Evolutionary conservation across 2,797 vertebrate genomes (phyloP).

Genomic region (Sebastolobus altivelis): DNA sequence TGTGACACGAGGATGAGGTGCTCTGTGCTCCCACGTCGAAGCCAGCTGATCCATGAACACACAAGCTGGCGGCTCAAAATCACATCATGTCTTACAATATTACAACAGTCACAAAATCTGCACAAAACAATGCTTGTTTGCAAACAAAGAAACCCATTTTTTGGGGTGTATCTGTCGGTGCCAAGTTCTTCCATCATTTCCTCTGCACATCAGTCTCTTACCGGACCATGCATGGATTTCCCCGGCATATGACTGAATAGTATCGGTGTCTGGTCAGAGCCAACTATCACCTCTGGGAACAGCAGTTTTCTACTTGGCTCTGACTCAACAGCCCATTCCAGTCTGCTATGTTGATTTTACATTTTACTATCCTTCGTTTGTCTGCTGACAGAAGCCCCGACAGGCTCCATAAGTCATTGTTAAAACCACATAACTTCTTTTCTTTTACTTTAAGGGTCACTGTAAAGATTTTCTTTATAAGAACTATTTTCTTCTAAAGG

Average conservation of each 20-base stretch:
- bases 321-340: slow-evolving; percentile 26
- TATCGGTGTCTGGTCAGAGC: slow-evolving; percentile 26
- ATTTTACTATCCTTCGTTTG: slow-evolving; percentile 40
- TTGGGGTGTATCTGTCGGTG: background rate
- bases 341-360: slow-evolving; percentile 39
- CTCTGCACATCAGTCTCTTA: slow-evolving; percentile 41
- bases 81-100: slow-evolving; percentile 3
- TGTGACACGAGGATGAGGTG: slow-evolving; percentile 24
- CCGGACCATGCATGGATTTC: slow-evolving; percentile 11
- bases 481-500: background rate
- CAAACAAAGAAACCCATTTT: slow-evolving; percentile 14
- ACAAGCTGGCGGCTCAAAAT: slow-evolving; percentile 18
- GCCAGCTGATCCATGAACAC: slow-evolving; percentile 49
- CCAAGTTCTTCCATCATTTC: slow-evolving; percentile 1
- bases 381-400: slow-evolving; percentile 47
- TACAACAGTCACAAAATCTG: background rate
- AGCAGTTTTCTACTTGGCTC: slow-evolving; percentile 50
- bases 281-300: slow-evolving; percentile 22
- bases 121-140: background rate
- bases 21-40: slow-evolving; percentile 12
- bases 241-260: slow-evolving; percentile 19
- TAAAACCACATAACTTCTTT: slow-evolving; percentile 37
- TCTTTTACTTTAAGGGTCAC: slow-evolving; percentile 1
- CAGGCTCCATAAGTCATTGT: slow-evolving; percentile 52
- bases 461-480: background rate